Base-by-base conservation (phyloP, 1,140 invertebrate genomes). In the Lepidotrigona ventralis region DNA sequence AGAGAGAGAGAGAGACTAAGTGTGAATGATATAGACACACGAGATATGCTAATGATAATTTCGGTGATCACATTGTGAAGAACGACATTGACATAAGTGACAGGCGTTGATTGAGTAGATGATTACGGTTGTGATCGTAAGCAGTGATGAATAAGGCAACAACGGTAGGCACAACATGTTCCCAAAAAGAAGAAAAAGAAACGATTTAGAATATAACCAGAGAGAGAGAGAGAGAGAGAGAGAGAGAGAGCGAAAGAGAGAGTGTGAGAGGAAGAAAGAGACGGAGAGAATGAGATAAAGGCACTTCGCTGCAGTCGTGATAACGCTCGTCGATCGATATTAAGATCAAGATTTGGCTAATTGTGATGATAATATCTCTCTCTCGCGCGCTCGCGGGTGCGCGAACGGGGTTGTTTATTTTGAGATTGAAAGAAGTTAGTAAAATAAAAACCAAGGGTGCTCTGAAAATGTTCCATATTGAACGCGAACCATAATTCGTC, bases 161-260 rank as follows among this genome's bases (percentile, higher is more conserved):
- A 86, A 87, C 80, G 58, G 84, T 74, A 73, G 85, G 72, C 82
- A 78, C 73, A 84, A 84, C 83, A 78, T 86, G 63, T 84, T 69
- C 68, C 82, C 64, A 86, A 77, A 86, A 91, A 76, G 85, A 81
- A 86, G 78, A 70, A 74, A 85, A 83, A 81, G 72, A 69, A 73
- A 70, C 60, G 73, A 79, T 77, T 74, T 64, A 85, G 60, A 85
- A 60, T 72, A 84, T 80, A 87, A 71, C 2, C 74, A 81, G n/a
- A 85, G 69, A 54, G 19, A 78, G 53, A 63, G 46, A 68, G 58
- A 76, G 54, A 21, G 26, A 60, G 46, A 72, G 56, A 63, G 69
- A 85, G 73, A 78, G 51, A 46, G 33, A 80, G 56, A 76, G 79
- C 69, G 68, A 81, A 51, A 70, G 60, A 21, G 23, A 60, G 46